phyloP scores from a whole-genome alignment of 2,113 vertebrate species.

The Atrichornis clamosus region DNA sequence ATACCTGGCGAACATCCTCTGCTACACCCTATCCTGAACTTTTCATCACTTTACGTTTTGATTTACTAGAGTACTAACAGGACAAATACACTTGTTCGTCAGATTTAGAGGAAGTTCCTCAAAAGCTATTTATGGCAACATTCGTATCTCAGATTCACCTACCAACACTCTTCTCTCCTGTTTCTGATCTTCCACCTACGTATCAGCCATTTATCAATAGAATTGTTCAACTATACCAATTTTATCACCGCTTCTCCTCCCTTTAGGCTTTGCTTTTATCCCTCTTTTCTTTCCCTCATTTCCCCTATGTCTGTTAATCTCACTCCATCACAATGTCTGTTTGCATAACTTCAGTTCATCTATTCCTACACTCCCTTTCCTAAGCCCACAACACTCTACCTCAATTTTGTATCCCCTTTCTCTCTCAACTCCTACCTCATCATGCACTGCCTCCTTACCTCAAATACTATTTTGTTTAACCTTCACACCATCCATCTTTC shows the following conservation, averaged over 20 bases:
- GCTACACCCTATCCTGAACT: not conserved
- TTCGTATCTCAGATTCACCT: not conserved
- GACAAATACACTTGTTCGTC: not conserved
- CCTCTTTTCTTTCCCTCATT: not conserved
- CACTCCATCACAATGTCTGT: not conserved
- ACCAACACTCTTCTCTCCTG: not conserved
- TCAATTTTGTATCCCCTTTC: not conserved
- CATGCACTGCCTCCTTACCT: not conserved
- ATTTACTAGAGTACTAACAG: not conserved
- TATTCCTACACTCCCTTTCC: not conserved
- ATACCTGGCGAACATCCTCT: not conserved
- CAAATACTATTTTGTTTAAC: not conserved
- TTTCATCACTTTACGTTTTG: not conserved
- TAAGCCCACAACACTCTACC: not conserved
- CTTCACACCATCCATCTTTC: not conserved
- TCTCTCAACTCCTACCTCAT: not conserved
- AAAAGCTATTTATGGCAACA: not conserved
- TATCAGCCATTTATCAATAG: not conserved
- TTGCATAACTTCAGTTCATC: not conserved
- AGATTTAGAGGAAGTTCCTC: not conserved
- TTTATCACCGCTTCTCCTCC: not conserved
- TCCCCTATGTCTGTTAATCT: not conserved
- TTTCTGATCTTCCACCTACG: not conserved
- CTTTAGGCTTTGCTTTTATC: not conserved
- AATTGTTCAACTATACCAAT: not conserved